phyloP scores from a whole-genome alignment of 2,797 vertebrate genomes.

The Notolabrus celidotus region DNA sequence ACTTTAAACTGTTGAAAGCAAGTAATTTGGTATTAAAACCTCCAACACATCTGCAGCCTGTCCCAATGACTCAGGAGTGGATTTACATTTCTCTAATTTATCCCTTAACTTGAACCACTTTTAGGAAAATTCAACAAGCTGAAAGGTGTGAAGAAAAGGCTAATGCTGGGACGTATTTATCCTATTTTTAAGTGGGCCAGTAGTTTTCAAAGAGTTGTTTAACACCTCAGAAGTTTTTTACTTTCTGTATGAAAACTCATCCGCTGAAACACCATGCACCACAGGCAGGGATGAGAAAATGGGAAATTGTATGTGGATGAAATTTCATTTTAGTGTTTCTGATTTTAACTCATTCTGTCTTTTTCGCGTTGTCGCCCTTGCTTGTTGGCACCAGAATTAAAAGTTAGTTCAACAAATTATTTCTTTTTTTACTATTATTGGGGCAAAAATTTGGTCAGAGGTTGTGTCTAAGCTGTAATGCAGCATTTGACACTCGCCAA shows the following conservation, averaged over 20 bases:
- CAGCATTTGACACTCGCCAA: too few species aligned
- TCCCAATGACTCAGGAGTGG: constrained; percentile 45
- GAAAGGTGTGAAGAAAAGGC: constrained; percentile 37
- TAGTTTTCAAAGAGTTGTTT: constrained; percentile 28
- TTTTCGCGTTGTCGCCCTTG: too few species aligned
- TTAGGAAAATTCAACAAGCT: constrained; percentile 25
- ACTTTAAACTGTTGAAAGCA: constrained; percentile 35
- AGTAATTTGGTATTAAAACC: constrained; percentile 52
- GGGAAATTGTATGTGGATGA: constrained; percentile 1
- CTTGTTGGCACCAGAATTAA: too few species aligned
- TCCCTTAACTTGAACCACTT: constrained; percentile 29
- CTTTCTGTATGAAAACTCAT: constrained; percentile 13
- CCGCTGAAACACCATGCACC: constrained; percentile 10
- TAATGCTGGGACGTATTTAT: constrained; percentile 40
- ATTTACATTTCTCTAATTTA: constrained; percentile 59
- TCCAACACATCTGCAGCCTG: constrained; percentile 54
- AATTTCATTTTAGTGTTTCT: constrained; percentile 1
- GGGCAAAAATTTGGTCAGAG: too few species aligned
- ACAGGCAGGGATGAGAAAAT: constrained; percentile 4
- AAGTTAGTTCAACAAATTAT: too few species aligned
- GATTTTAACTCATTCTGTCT: not conserved
- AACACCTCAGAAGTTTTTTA: constrained; percentile 16
- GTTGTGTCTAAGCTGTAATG: too few species aligned
- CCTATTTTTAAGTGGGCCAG: constrained; percentile 21
- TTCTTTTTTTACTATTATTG: too few species aligned